Conservation (phyloP, 1,140 invertebrate species). For the Littorina saxatilis region DNA sequence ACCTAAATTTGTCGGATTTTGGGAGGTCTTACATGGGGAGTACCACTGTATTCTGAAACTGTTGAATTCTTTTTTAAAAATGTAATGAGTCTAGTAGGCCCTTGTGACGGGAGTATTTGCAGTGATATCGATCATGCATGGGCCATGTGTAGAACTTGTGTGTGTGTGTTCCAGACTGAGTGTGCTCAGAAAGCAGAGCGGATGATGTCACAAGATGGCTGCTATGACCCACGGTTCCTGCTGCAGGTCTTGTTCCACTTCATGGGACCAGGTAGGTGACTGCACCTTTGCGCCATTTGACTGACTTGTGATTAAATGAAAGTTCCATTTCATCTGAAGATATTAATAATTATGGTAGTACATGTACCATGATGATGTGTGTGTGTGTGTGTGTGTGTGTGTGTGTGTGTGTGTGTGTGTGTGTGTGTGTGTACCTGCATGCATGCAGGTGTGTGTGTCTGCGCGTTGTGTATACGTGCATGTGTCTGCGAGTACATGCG, state of each 20-base stretch:
- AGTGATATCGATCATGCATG: too few species aligned
- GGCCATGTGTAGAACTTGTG: too few species aligned
- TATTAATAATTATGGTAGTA: too few species aligned
- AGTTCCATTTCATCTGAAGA: too few species aligned
- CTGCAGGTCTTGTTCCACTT: conserved; percentile 30
- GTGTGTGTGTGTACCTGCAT: background rate
- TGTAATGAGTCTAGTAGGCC: too few species aligned
- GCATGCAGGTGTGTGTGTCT: background rate
- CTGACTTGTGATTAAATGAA: too few species aligned
- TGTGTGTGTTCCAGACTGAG: conserved; percentile 1
- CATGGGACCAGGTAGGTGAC: conserved; percentile 24
- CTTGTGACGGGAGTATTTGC: too few species aligned
- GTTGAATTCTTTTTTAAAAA: too few species aligned
- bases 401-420: background rate
- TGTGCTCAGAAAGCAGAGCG: conserved; percentile 16
- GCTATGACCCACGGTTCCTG: conserved; percentile 40
- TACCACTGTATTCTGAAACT: too few species aligned
- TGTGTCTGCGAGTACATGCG: background rate
- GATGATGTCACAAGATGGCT: conserved; percentile 13
- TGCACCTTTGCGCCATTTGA: too few species aligned
- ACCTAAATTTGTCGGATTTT: too few species aligned
- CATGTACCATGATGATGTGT: background rate
- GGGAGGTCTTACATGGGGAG: too few species aligned
- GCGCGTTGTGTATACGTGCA: background rate
- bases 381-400: background rate